These are phyloP conservation scores for Drosophila burlai DNA, from an alignment of 1,140 invertebrate genomes.

Conservation along the genomic window DNA sequence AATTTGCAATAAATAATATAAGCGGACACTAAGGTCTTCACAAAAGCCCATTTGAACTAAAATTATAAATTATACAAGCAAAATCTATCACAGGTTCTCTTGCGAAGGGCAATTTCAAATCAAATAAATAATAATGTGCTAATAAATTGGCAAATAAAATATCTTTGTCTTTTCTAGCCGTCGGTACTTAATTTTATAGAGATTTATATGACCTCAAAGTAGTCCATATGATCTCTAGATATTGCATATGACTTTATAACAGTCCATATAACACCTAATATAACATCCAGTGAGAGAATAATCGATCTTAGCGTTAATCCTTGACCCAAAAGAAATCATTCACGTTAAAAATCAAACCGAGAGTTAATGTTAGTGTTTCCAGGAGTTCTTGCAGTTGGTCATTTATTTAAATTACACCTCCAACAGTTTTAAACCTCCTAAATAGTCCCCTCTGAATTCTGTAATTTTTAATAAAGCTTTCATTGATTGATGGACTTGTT, in stretches of 20 bases:
- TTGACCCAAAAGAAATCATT: neutral
- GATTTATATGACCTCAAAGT: neutral
- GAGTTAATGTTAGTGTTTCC: neutral
- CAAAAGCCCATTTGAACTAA: neutral
- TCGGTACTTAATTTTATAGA: neutral
- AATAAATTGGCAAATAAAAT: no score
- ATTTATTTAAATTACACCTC: neutral
- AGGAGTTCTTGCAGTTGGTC: no score
- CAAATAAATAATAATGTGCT: no score
- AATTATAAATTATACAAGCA: neutral
- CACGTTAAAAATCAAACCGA: neutral
- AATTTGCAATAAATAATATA: neutral
- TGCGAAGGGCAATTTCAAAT: no score
- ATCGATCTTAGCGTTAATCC: no score
- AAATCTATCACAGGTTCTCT: neutral
- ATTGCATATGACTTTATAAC: neutral
- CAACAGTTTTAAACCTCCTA: neutral
- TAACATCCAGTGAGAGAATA: neutral
- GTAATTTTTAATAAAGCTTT: neutral
- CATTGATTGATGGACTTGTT: slow-evolving; percentile 5
- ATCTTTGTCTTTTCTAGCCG: neutral
- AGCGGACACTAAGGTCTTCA: neutral
- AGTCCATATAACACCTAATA: neutral
- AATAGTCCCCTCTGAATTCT: neutral
- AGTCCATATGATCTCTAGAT: neutral